These are phyloP conservation scores for Atopsyche davidsoni DNA, from an alignment of 1,140 invertebrate species.

Conservation along the genomic window DNA sequence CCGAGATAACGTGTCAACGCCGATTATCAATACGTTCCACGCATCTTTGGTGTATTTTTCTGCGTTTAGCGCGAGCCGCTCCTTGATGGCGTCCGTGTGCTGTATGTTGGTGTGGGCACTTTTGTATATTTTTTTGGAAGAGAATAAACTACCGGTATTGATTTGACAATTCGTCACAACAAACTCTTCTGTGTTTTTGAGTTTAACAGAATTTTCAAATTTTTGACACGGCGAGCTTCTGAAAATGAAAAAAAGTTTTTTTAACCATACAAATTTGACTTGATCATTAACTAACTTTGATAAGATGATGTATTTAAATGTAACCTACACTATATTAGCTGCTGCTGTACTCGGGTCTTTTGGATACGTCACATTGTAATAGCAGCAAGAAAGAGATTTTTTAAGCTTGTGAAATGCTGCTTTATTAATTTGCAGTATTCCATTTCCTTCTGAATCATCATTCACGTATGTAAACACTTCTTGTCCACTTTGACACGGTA, in stretches of 20 bases:
- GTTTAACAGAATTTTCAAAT: slow-evolving; percentile 34
- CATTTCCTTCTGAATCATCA: slow-evolving; percentile 31
- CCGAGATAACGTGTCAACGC: slow-evolving; percentile 77
- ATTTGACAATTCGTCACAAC: slow-evolving; percentile 47
- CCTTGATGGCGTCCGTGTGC: slow-evolving; percentile 24
- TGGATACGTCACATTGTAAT: slow-evolving; percentile 43
- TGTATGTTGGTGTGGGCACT: slow-evolving; percentile 36
- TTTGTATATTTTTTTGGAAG: slow-evolving; percentile 34
- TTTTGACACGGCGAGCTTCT: slow-evolving; percentile 34
- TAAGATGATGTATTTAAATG: neutral
- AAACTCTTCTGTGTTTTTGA: slow-evolving; percentile 42
- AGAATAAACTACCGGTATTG: slow-evolving; percentile 32
- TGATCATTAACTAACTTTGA: neutral
- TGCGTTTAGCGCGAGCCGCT: slow-evolving; percentile 28
- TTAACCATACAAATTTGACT: neutral
- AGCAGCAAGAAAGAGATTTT: slow-evolving; percentile 44
- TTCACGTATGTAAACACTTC: slow-evolving; percentile 45
- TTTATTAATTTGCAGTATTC: slow-evolving; percentile 20
- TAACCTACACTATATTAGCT: slow-evolving; percentile 46
- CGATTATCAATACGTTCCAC: slow-evolving; percentile 66
- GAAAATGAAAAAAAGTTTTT: slow-evolving; percentile 8
- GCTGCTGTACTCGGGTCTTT: slow-evolving; percentile 34
- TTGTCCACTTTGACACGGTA: slow-evolving; percentile 48
- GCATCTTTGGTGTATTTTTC: slow-evolving; percentile 28
- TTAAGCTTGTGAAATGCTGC: slow-evolving; percentile 14